Conservation (phyloP, 2,113 vertebrate species). For the Oryzias javanicus region DNA sequence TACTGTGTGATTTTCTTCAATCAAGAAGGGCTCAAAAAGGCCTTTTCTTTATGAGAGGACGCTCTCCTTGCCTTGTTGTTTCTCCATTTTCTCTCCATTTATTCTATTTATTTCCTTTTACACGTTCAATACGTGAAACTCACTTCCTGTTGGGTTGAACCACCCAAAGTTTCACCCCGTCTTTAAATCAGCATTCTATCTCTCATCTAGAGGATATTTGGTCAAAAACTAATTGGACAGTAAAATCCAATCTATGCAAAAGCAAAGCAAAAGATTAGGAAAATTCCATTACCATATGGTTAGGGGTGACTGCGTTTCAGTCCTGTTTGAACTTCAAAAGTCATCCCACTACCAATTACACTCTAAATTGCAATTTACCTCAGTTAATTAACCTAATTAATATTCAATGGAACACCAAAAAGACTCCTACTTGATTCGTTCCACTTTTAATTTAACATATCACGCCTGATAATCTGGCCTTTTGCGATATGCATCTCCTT, state of each 20-base stretch:
- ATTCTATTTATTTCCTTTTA: background rate
- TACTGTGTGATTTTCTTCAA: conserved; percentile 49
- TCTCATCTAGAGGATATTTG: conserved; percentile 47
- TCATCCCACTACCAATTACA: conserved; percentile 77
- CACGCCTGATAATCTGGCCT: conserved; percentile 72
- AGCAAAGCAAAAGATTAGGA: conserved; percentile 58
- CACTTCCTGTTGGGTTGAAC: conserved; percentile 1
- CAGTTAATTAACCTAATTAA: conserved; percentile 81
- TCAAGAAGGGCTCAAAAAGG: conserved; percentile 46
- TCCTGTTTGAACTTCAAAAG: conserved; percentile 76
- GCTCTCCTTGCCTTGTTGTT: background rate
- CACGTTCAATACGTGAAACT: conserved; percentile 3
- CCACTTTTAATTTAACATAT: conserved; percentile 81
- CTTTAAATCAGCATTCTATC: conserved; percentile 5
- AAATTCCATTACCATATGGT: conserved; percentile 66
- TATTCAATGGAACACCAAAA: conserved; percentile 78
- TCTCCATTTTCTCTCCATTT: background rate
- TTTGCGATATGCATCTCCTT: conserved; percentile 59
- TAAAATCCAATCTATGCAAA: conserved; percentile 55
- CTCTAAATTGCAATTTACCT: conserved; percentile 79
- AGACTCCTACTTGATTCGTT: conserved; percentile 77
- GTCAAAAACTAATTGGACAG: conserved; percentile 62
- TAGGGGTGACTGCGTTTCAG: conserved; percentile 63
- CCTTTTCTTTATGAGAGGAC: conserved; percentile 16
- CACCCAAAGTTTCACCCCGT: background rate